These are phyloP conservation scores for Rhinella marina DNA, from an alignment of 2,797 vertebrate species.

Conservation along the genomic window DNA sequence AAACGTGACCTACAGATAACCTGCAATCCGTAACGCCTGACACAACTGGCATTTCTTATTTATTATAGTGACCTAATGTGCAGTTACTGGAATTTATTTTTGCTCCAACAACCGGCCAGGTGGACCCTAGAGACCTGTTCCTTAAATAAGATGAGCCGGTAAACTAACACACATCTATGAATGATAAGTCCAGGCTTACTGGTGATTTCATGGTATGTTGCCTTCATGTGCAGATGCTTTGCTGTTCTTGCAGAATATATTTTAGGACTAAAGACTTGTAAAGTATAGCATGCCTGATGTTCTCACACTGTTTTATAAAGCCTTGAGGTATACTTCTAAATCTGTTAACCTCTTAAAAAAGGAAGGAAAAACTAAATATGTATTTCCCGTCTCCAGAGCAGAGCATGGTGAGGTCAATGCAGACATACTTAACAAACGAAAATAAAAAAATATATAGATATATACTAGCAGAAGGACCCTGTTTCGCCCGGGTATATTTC, in stretches of 20 bases:
- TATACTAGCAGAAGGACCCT: no score
- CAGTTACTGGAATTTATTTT: constrained; percentile 21
- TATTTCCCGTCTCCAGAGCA: neutral
- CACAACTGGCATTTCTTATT: constrained; percentile 10
- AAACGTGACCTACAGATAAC: neutral
- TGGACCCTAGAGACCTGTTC: constrained; percentile 24
- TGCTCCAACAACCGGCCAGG: constrained; percentile 10
- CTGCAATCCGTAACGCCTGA: neutral
- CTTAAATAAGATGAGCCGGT: constrained; percentile 34
- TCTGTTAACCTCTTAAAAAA: neutral
- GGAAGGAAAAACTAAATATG: neutral
- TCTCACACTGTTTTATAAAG: constrained; percentile 17
- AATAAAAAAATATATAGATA: neutral
- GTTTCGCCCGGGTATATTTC: no score
- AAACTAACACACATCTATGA: constrained; percentile 26
- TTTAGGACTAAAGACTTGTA: constrained; percentile 24
- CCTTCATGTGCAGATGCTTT: constrained; percentile 33
- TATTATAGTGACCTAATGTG: constrained; percentile 21
- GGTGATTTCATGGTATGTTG: constrained; percentile 37
- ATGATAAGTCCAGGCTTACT: constrained; percentile 11
- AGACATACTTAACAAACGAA: neutral
- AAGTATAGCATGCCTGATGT: constrained; percentile 22
- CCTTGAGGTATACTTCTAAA: constrained; percentile 20
- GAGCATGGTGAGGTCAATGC: neutral
- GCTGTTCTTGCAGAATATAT: constrained; percentile 33